Conservation (phyloP, 2,113 vertebrate genomes). For the Benitochromis conjunctus region DNA sequence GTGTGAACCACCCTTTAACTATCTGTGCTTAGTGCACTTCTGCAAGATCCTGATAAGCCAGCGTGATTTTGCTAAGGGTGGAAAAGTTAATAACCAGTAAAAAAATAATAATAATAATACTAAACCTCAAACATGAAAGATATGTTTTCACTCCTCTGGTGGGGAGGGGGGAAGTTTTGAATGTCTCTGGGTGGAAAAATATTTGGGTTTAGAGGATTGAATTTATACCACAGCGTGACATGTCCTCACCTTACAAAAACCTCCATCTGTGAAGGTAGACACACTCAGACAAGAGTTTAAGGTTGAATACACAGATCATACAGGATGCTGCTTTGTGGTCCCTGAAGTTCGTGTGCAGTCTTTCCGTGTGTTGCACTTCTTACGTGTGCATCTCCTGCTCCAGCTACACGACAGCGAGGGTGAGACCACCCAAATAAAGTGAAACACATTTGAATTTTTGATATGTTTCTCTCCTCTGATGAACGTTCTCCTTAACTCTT, state of each 20-base stretch:
- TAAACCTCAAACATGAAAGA: not conserved
- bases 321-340: not conserved
- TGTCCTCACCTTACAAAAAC: not conserved
- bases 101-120: no score
- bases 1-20: not conserved
- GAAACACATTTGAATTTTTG: no score
- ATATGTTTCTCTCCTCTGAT: no score
- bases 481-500: not conserved
- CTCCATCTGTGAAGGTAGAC: not conserved
- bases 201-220: slow-evolving; percentile 20
- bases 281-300: not conserved
- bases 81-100: not conserved
- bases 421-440: not conserved
- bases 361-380: not conserved
- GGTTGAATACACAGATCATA: not conserved
- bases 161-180: not conserved
- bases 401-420: not conserved
- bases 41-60: not conserved
- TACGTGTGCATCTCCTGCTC: not conserved
- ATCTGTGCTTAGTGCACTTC: not conserved
- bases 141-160: not conserved
- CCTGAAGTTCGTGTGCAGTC: not conserved
- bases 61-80: not conserved
- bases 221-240: not conserved
- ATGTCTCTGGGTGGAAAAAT: not conserved